Base-by-base conservation (phyloP, 2,797 vertebrate genomes). In the Decapterus maruadsi region DNA sequence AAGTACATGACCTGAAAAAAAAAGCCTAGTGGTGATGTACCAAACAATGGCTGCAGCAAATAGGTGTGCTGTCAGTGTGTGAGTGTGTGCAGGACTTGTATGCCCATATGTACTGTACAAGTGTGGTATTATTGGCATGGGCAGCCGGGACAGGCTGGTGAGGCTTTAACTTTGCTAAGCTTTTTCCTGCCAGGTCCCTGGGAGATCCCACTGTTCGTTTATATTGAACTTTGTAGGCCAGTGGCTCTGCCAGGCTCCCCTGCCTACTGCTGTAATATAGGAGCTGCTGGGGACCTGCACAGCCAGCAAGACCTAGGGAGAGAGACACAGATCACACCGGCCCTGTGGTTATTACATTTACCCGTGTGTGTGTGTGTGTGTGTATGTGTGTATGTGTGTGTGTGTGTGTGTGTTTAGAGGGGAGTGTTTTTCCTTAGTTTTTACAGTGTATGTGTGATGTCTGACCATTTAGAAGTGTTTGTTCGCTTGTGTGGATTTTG, bases 151-250 rank as follows among this genome's bases (percentile, higher is more conserved):
- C 95, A 96, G 94, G 94, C 85, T 95, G 97, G 96, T 97, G 96
- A 97, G 96, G 96, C 95, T 98, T 98, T 98, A 98, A 98, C 97
- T 98, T 97, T 95, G 96, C 96, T 97, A 98, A 97, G 97, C 97
- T 97, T 96, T 96, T 95, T 87, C 86, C 96, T 98, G 97, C 97
- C 97, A 98, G 97, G 95, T 95, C 96, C 95, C 91, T 90, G 92
- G 93, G 85, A 96, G 84, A 94, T 95, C 95, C 97, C 95, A 97
- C 96, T 96, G 96, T 96, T 97, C 95, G 92, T 96, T 98, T 97
- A 98, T 98, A 98, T 98, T 98, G 97, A 96, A 97, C 96, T 96
- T 91, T 96, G 97, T 96, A 96, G 96, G 95, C 93, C 89, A 84
- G 93, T 87, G 86, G 57, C 95, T 96, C 91, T 95, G 96, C 96